phyloP scores from a whole-genome alignment of 35 echinoderm and acorn worm species.

The Apostichopus japonicus region DNA sequence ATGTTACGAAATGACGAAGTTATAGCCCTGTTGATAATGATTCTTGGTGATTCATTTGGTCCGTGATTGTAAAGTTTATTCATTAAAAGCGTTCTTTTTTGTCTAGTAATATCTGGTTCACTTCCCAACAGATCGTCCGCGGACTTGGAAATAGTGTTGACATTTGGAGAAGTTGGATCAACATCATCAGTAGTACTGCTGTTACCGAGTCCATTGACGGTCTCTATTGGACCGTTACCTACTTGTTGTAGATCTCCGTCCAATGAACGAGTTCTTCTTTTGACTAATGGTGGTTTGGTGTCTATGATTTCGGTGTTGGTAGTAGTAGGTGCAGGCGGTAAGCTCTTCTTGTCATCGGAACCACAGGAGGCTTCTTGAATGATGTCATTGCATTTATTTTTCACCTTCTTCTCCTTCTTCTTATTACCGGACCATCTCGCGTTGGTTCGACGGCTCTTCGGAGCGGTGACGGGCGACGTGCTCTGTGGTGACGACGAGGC shows the following conservation, averaged over 20 bases:
- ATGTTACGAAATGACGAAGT: constrained; percentile 16
- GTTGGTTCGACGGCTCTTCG: constrained; percentile 3
- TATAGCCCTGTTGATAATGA: constrained; percentile 42
- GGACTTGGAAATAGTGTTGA: constrained; percentile 36
- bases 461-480: constrained; percentile 33
- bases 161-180: background rate
- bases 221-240: background rate
- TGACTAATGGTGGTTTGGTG: background rate
- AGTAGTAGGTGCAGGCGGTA: background rate
- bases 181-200: too few relatives aligned
- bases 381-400: background rate
- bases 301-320: background rate
- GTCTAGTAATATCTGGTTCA: background rate
- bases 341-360: background rate
- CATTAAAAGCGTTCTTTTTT: background rate
- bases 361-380: constrained; percentile 7
- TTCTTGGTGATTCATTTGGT: constrained; percentile 49
- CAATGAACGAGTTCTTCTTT: constrained; percentile 37
- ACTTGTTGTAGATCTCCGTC: background rate
- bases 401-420: background rate
- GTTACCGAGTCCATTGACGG: background rate
- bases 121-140: constrained; percentile 21
- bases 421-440: constrained; percentile 25
- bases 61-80: constrained; percentile 12
- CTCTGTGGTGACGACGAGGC: constrained; percentile 56